Evolutionary conservation across 2,113 vertebrate genomes (phyloP).

Genomic region (Lasiurus cinereus): DNA sequence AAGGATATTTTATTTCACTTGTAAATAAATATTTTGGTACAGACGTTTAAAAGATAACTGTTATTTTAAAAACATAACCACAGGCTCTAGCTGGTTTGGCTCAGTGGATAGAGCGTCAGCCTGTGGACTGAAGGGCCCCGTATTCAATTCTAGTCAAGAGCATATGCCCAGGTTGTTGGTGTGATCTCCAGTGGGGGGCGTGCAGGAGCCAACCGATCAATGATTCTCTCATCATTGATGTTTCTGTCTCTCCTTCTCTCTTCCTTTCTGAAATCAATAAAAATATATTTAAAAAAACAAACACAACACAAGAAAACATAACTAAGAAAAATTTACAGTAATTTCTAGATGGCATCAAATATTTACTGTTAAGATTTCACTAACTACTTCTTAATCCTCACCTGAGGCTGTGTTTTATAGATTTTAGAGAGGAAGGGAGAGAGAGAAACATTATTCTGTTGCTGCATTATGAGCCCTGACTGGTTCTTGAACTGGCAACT

Average conservation of each 20-base stretch:
- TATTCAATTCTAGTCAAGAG: too few species aligned
- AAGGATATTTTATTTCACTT: neutral
- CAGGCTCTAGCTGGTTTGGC: neutral
- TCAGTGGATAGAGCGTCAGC: too few species aligned
- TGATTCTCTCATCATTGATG: too few species aligned
- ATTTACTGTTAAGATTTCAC: slow-evolving; percentile 11
- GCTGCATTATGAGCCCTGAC: neutral
- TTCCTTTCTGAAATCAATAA: too few species aligned
- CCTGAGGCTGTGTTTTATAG: neutral
- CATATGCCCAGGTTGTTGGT: too few species aligned
- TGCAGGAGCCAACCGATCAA: too few species aligned
- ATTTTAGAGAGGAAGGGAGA: neutral
- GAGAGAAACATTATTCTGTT: neutral
- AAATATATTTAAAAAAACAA: neutral
- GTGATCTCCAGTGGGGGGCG: too few species aligned
- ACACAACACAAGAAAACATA: neutral
- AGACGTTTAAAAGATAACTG: slow-evolving; percentile 42
- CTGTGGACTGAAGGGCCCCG: too few species aligned
- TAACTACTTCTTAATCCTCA: slow-evolving; percentile 5
- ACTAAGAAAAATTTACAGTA: slow-evolving; percentile 2
- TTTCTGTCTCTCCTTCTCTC: too few species aligned
- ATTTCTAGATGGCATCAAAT: slow-evolving; percentile 27
- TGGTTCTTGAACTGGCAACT: neutral
- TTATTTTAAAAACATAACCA: slow-evolving; percentile 19
- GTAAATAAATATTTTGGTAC: slow-evolving; percentile 38